Base-by-base conservation (phyloP, 2,113 vertebrate genomes). In the Columbina picui region DNA sequence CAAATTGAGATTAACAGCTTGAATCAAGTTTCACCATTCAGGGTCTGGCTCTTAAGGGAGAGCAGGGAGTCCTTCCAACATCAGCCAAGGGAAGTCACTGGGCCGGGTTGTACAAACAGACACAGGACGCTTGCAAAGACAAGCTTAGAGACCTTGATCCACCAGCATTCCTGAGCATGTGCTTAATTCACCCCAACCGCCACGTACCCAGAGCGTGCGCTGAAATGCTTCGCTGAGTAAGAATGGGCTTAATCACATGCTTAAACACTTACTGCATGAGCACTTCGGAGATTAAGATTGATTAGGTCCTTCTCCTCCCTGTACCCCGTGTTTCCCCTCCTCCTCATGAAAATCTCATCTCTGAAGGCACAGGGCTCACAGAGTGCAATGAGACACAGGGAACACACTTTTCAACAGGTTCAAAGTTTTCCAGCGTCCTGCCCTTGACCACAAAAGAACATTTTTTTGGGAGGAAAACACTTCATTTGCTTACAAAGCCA, bases 271-370 rank as follows among this genome's bases (percentile, higher is more conserved):
- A 83, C 68, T 92, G 85, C 88, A 53, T 56, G 85, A 87, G 60
- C 55, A 75, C 90, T 94, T 93, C 83, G 57, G 88, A 89, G 76
- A 96, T 90, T 70, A 53, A 93, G 90, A 96, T 76, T 93, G 86
- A 97, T 95, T 84, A 90, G 49, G 21, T 63, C 49, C 49, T 93
- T 68, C 85, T 91, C 55, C 59, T 91, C 56, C 55, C 90, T n/a
- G 26, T n/a, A 81, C 71, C 20, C 90, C 68, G 43, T n/a, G 75
- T 59, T 67, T 84, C 45, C 26, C 39, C 39, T 85, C n/a, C 59
- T 80, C 53, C 49, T 88, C 5, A 29, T 29, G 59, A 64, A 96
- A 91, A 79, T 76, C 78, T 79, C 39, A 10, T 41, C 77, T 93
- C 64, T 80, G 76, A 81, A 67, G 60, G 56, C 76, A 81, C 2